These are phyloP conservation scores for Dicaeum eximium DNA, from an alignment of 2,113 vertebrate species.

Conservation along the genomic window DNA sequence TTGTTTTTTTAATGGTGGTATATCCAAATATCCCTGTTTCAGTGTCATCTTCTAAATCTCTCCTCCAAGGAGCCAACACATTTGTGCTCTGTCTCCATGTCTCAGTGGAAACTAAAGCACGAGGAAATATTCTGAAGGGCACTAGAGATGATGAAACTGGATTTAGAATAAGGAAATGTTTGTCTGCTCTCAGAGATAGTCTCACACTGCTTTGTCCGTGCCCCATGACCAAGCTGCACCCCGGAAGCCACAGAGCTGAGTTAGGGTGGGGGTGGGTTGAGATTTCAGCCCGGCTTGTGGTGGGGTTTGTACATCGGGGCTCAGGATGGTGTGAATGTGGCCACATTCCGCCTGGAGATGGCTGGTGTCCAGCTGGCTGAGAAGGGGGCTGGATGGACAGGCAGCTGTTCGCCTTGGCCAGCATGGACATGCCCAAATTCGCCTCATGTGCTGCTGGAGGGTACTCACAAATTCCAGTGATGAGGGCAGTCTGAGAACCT, in stretches of 20 bases:
- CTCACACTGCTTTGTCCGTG: not conserved
- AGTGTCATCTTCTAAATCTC: not conserved
- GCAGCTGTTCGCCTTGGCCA: not conserved
- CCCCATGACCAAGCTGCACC: not conserved
- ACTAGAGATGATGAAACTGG: not conserved
- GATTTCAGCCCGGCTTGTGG: not conserved
- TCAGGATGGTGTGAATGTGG: not conserved
- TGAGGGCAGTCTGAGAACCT: constrained; percentile 53
- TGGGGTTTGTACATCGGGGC: not conserved
- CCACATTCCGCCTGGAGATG: not conserved
- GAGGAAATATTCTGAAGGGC: not conserved
- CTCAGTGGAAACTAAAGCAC: not conserved
- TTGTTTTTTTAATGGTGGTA: not conserved
- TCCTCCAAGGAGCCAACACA: not conserved
- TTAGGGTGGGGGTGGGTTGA: not conserved
- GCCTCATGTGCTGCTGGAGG: not conserved
- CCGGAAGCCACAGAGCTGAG: not conserved
- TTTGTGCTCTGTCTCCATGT: not conserved
- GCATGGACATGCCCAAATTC: constrained; percentile 11
- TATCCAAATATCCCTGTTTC: not conserved
- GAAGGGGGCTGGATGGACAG: constrained; percentile 18
- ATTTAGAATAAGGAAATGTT: not conserved
- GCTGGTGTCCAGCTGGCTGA: constrained; percentile 12
- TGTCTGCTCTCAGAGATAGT: not conserved
- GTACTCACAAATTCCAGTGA: constrained; percentile 10